Evolutionary conservation across 2,113 vertebrate genomes (phyloP).

Genomic region (Tragelaphus strepsiceros): DNA sequence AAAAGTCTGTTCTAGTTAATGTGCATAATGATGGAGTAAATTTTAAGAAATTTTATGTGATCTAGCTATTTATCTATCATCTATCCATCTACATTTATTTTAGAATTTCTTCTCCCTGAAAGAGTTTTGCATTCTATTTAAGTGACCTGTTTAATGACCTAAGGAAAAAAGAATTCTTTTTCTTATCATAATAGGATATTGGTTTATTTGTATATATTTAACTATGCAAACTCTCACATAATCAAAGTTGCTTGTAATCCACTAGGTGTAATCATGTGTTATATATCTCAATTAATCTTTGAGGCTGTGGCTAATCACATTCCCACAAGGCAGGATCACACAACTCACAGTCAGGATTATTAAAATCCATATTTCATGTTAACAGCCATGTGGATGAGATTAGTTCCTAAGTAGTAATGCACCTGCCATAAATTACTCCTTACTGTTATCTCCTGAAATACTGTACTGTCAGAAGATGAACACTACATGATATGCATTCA

Average conservation of each 20-base stretch:
- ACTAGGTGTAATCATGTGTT: slow-evolving; percentile 84
- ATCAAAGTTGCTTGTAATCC: slow-evolving; percentile 83
- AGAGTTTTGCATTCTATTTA: not conserved
- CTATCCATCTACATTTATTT: not conserved
- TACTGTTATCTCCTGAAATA: slow-evolving; percentile 81
- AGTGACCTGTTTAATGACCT: slow-evolving; percentile 37
- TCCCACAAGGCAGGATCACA: slow-evolving; percentile 81
- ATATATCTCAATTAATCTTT: slow-evolving; percentile 94
- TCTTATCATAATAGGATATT: slow-evolving; percentile 60
- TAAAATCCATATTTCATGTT: slow-evolving; percentile 92
- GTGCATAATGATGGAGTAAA: not conserved
- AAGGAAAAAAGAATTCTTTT: slow-evolving; percentile 58
- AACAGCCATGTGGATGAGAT: slow-evolving; percentile 83
- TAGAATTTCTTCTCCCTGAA: not conserved
- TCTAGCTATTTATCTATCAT: not conserved
- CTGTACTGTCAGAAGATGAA: slow-evolving; percentile 76
- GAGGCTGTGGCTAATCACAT: slow-evolving; percentile 91
- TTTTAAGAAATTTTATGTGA: not conserved
- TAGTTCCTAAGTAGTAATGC: slow-evolving; percentile 83
- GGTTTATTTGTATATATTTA: slow-evolving; percentile 79
- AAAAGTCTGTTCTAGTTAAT: slow-evolving; percentile 2
- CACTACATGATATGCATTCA: slow-evolving; percentile 75
- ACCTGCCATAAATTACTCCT: slow-evolving; percentile 81
- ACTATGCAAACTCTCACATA: slow-evolving; percentile 87
- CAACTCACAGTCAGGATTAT: slow-evolving; percentile 88